Conservation (phyloP, 2,888 invertebrate species). For the Lysandra bellargus region DNA sequence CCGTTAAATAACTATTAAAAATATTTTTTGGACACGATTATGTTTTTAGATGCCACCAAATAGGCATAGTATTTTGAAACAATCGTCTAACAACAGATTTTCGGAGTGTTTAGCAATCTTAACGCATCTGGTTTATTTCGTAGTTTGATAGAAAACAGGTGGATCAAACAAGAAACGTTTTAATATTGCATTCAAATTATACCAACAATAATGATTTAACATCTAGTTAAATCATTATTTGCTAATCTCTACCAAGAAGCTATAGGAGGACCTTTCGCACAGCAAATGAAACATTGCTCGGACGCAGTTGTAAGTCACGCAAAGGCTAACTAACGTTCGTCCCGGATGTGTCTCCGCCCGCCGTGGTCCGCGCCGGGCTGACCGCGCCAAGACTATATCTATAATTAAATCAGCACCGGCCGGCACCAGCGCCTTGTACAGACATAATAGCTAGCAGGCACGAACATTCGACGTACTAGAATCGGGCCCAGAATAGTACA, state of each 20-base stretch:
- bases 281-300: not conserved
- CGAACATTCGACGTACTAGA: not conserved
- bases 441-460: not conserved
- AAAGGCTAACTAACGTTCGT: not conserved
- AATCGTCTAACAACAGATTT: too few species aligned
- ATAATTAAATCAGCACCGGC: slow-evolving; percentile 8
- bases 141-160: not conserved
- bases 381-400: not conserved
- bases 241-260: not conserved
- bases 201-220: too few species aligned
- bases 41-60: too few species aligned
- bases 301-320: not conserved
- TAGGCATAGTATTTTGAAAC: too few species aligned
- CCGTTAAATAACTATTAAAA: too few species aligned
- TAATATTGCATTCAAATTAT: not conserved
- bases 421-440: not conserved
- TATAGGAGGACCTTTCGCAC: not conserved
- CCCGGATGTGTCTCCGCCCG: not conserved
- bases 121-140: too few species aligned
- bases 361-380: not conserved
- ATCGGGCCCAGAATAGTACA: not conserved
- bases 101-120: too few species aligned
- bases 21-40: too few species aligned
- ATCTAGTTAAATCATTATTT: not conserved
- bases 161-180: not conserved